phyloP scores from a whole-genome alignment of 2,888 invertebrate genomes.

The Eubasilissa splendida region DNA sequence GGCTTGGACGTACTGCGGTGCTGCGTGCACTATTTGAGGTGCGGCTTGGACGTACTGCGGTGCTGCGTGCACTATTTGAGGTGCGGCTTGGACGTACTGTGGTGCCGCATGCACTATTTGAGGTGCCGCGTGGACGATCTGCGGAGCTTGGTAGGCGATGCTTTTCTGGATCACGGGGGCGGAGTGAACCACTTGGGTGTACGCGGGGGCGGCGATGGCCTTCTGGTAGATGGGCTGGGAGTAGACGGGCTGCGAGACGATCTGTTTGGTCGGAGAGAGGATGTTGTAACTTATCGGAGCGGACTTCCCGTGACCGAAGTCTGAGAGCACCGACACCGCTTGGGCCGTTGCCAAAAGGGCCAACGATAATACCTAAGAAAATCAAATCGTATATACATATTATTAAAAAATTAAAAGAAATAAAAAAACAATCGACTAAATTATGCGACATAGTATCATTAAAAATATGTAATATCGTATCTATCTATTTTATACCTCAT shows the following conservation, averaged over 20 bases:
- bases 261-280: too few species aligned
- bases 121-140: too few species aligned
- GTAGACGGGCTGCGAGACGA: constrained; percentile 24
- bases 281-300: constrained; percentile 32
- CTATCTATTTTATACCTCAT: too few species aligned
- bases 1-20: constrained; percentile 47
- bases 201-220: constrained; percentile 39
- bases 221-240: constrained; percentile 48
- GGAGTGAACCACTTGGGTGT: constrained; percentile 45
- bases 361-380: constrained; percentile 50
- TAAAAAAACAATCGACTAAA: too few species aligned
- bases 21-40: constrained; percentile 46
- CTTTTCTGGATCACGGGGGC: constrained; percentile 54
- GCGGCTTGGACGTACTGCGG: constrained; percentile 48
- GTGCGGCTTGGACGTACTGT: too few species aligned
- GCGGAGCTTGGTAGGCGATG: background rate
- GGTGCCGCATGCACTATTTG: too few species aligned
- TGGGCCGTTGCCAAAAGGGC: constrained; percentile 44
- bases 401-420: too few species aligned
- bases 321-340: constrained; percentile 42
- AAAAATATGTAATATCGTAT: too few species aligned
- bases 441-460: too few species aligned
- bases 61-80: constrained; percentile 41
- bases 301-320: constrained; percentile 42
- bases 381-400: background rate